Percentiles rank a stretch among this genome's conserved stretches.
Evolutionary conservation across 2,113 vertebrate genomes (phyloP).

Genomic region (Apteryx owenii): DNA sequence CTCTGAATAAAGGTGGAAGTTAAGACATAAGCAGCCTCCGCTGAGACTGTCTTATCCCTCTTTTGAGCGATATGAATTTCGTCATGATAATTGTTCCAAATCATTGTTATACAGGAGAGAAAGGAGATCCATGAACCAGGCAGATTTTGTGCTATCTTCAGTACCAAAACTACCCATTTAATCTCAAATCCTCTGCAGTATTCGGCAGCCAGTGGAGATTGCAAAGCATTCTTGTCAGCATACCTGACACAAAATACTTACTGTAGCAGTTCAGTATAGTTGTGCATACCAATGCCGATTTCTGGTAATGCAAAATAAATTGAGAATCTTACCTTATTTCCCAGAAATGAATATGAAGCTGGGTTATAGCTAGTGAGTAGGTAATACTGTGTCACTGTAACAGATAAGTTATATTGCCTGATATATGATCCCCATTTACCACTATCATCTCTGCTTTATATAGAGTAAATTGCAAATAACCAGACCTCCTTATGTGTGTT

Average conservation of each 20-base stretch:
- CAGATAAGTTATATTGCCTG: not conserved
- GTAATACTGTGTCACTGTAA: not conserved
- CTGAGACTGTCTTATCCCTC: not conserved
- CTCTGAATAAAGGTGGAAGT: not conserved
- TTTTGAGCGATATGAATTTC: not conserved
- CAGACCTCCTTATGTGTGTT: not conserved
- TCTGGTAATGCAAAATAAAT: not conserved
- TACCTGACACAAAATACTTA: not conserved
- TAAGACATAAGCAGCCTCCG: not conserved
- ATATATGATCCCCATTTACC: not conserved
- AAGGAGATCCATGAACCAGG: not conserved
- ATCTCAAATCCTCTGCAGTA: not conserved
- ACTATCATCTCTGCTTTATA: not conserved
- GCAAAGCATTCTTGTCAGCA: not conserved
- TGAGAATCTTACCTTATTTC: not conserved
- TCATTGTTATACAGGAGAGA: not conserved
- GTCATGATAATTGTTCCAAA: not conserved
- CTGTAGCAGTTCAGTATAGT: not conserved
- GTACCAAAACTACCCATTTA: not conserved
- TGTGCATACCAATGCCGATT: not conserved
- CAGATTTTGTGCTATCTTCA: not conserved
- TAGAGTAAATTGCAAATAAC: not conserved
- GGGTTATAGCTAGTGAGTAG: not conserved
- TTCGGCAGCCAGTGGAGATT: not conserved
- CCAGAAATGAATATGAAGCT: not conserved